Conservation (phyloP, 2,113 vertebrate genomes). For the Caretta caretta region DNA sequence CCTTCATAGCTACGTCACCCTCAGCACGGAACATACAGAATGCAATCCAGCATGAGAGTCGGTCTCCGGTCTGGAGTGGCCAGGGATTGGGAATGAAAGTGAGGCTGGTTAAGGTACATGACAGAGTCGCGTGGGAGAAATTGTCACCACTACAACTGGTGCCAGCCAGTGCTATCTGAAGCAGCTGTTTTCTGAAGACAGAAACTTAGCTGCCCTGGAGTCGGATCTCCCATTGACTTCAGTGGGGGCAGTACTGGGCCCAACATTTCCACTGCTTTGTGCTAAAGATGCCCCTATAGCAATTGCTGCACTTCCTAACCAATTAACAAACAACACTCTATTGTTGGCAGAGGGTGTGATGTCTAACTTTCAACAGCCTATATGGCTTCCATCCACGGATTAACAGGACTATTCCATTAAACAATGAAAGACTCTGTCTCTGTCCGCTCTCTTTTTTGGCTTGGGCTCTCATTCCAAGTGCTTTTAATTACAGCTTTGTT, state of each 20-base stretch:
- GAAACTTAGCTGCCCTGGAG: not conserved
- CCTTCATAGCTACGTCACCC: not conserved
- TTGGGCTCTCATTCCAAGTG: constrained; percentile 51
- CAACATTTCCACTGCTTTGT: rapidly evolving
- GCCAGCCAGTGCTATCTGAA: rapidly evolving
- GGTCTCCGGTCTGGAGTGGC: not conserved
- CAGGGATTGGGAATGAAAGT: rapidly evolving
- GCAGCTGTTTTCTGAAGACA: not conserved
- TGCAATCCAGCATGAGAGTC: not conserved
- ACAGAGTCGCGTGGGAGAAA: not conserved
- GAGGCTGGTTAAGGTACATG: rapidly evolving
- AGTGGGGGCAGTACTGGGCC: not conserved
- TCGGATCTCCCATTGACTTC: not conserved
- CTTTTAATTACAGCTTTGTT: constrained; percentile 67
- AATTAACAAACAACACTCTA: constrained; percentile 7
- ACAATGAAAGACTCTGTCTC: constrained; percentile 56
- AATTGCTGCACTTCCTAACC: not conserved
- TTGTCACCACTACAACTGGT: rapidly evolving
- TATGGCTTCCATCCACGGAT: constrained; percentile 5
- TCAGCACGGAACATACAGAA: not conserved
- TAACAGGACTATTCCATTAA: constrained; percentile 37
- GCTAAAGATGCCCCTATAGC: rapidly evolving
- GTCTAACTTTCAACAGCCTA: not conserved
- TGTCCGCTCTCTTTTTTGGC: constrained; percentile 54
- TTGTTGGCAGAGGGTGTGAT: not conserved